Percentiles rank a stretch among this genome's conserved stretches.
Evolutionary conservation across 2,113 vertebrate species (phyloP).

Genomic region (Corythornis cristatus): DNA sequence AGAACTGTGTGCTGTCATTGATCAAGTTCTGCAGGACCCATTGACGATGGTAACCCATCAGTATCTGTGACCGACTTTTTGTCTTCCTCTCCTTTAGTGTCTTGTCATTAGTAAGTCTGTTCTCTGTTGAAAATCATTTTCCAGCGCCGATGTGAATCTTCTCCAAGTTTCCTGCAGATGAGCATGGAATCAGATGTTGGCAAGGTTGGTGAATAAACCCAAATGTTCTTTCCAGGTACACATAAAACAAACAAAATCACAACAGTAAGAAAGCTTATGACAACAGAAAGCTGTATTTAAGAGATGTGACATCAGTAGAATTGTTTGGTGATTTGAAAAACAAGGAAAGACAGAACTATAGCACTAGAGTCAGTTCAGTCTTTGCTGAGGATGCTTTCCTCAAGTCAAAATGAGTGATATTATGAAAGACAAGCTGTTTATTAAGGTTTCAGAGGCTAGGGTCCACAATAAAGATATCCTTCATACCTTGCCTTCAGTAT

Average conservation of each 20-base stretch:
- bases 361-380: background rate
- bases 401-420: background rate
- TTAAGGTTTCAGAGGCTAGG: background rate
- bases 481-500: background rate
- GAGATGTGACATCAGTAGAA: background rate
- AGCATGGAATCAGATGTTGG: slow-evolving; percentile 47
- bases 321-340: background rate
- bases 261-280: background rate
- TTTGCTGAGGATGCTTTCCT: background rate
- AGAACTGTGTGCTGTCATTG: slow-evolving; percentile 91
- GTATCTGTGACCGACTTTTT: background rate
- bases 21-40: slow-evolving; percentile 87
- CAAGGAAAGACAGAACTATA: background rate
- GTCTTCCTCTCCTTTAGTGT: background rate
- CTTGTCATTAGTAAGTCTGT: background rate
- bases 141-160: slow-evolving; percentile 70
- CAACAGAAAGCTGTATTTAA: background rate
- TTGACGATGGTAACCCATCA: slow-evolving; percentile 78
- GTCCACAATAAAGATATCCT: background rate
- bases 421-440: background rate
- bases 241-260: background rate
- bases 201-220: slow-evolving; percentile 78
- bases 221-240: background rate
- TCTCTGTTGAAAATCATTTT: slow-evolving; percentile 35
- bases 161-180: slow-evolving; percentile 72